Percentiles rank a stretch among this genome's conserved stretches.
Conservation (phyloP, 2,888 invertebrate species). For the Clusia tigrina region DNA sequence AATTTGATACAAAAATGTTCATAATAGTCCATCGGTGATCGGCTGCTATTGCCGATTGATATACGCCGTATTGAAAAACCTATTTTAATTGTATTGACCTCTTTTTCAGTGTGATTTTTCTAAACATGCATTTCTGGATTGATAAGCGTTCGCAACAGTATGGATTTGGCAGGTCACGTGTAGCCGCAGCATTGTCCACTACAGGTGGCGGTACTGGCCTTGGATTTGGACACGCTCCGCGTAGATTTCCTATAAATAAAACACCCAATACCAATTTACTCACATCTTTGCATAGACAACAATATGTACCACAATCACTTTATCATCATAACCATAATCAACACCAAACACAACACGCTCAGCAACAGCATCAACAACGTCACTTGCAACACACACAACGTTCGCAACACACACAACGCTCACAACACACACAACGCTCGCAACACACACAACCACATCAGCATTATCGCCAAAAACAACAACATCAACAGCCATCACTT, state of each 20-base stretch:
- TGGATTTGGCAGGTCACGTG: slow-evolving; percentile 77
- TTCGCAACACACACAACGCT: slow-evolving; percentile 37
- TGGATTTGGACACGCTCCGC: slow-evolving; percentile 65
- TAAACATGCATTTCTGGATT: slow-evolving; percentile 90
- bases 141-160: slow-evolving; percentile 82
- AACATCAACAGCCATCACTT: slow-evolving; percentile 37
- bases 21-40: too few relatives aligned
- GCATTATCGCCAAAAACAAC: slow-evolving; percentile 30
- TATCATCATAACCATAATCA: slow-evolving; percentile 63
- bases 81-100: too few relatives aligned
- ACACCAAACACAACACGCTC: slow-evolving; percentile 39
- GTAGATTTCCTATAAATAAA: slow-evolving; percentile 64
- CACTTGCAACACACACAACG: slow-evolving; percentile 39
- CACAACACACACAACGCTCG: slow-evolving; percentile 37
- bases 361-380: slow-evolving; percentile 40
- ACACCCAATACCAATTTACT: slow-evolving; percentile 30
- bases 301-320: too few relatives aligned
- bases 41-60: too few relatives aligned
- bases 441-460: slow-evolving; percentile 34
- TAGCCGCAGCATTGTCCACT: slow-evolving; percentile 73
- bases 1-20: too few relatives aligned
- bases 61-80: too few relatives aligned
- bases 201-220: slow-evolving; percentile 68
- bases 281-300: slow-evolving; percentile 76
- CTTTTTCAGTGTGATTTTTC: too few relatives aligned